A percentile compares a stretch with the other conserved stretches of the same genome.
Evolutionary conservation across 1,140 invertebrate species (phyloP).

Genomic region (Drosophila quadrilineata): DNA sequence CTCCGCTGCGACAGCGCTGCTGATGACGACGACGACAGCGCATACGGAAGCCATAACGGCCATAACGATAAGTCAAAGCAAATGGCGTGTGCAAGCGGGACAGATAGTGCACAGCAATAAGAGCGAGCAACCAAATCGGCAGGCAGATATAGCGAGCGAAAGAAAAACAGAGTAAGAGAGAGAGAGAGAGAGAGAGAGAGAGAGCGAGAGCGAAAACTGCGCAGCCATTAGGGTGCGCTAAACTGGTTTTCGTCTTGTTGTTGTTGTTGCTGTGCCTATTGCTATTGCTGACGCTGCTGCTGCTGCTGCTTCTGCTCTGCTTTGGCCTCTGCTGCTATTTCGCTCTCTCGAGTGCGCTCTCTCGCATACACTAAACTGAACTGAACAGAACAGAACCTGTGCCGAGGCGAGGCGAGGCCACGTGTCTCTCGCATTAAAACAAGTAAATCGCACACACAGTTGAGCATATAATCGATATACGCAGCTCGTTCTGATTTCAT

Average conservation of each 20-base stretch:
- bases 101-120: slow-evolving; percentile 22
- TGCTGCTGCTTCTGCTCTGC: slow-evolving; percentile 21
- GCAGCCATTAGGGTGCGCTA: slow-evolving; percentile 68
- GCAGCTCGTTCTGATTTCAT: slow-evolving; percentile 62
- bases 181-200: slow-evolving; percentile 9
- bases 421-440: slow-evolving; percentile 74
- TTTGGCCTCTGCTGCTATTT: neutral
- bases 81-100: slow-evolving; percentile 46
- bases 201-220: slow-evolving; percentile 52
- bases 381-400: too few species aligned
- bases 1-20: slow-evolving; percentile 39
- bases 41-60: slow-evolving; percentile 81
- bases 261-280: slow-evolving; percentile 6
- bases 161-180: slow-evolving; percentile 15
- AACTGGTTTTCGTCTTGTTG: slow-evolving; percentile 22
- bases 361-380: neutral
- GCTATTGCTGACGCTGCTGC: too few species aligned
- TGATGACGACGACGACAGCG: slow-evolving; percentile 26
- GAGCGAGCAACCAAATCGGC: slow-evolving; percentile 7
- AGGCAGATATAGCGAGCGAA: slow-evolving; percentile 25
- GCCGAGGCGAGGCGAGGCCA: slow-evolving; percentile 36
- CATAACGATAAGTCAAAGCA: slow-evolving; percentile 77
- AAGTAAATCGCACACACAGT: slow-evolving; percentile 71
- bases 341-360: slow-evolving; percentile 15
- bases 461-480: slow-evolving; percentile 80